A percentile compares a stretch with the other conserved stretches of the same genome.
phyloP scores from a whole-genome alignment of 92 coral and sea anemone species.

The Porites evermanni region DNA sequence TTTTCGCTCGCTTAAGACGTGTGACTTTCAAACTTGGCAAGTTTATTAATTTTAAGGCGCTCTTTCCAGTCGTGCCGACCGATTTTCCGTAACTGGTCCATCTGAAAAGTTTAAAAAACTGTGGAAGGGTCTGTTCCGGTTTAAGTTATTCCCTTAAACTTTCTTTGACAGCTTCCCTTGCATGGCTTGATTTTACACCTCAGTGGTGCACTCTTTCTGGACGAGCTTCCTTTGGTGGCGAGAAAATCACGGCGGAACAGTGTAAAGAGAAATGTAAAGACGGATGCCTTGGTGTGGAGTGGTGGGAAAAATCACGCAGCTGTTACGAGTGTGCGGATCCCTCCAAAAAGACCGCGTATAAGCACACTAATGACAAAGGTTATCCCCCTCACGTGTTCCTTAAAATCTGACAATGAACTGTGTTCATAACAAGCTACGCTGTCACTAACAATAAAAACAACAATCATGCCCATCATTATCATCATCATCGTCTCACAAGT shows the following conservation, averaged over 20 bases:
- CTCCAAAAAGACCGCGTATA: neutral
- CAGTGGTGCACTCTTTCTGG: constrained; percentile 19
- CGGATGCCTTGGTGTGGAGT: constrained; percentile 32
- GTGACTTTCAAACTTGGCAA: no score
- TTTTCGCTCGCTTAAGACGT: no score
- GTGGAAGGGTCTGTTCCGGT: no score
- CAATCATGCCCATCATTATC: neutral
- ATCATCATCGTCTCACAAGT: no score
- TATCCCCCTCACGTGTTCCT: constrained; percentile 50
- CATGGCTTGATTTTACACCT: constrained; percentile 35
- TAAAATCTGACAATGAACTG: neutral
- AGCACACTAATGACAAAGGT: neutral
- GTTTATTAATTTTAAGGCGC: no score
- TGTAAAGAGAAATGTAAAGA: constrained; percentile 25
- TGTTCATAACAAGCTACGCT: no score
- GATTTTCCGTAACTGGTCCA: no score
- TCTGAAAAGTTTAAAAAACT: no score
- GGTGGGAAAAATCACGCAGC: constrained; percentile 1
- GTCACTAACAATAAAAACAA: neutral
- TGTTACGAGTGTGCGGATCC: constrained; percentile 42
- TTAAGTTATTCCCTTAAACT: neutral
- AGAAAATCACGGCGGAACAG: constrained; percentile 1
- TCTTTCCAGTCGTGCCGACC: no score
- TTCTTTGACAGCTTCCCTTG: neutral
- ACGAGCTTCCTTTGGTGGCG: neutral